Evolutionary conservation across 2,797 vertebrate genomes (phyloP), one percentile per base, ranked within the genome.

Genomic region (Gallinago nigripennis): DNA sequence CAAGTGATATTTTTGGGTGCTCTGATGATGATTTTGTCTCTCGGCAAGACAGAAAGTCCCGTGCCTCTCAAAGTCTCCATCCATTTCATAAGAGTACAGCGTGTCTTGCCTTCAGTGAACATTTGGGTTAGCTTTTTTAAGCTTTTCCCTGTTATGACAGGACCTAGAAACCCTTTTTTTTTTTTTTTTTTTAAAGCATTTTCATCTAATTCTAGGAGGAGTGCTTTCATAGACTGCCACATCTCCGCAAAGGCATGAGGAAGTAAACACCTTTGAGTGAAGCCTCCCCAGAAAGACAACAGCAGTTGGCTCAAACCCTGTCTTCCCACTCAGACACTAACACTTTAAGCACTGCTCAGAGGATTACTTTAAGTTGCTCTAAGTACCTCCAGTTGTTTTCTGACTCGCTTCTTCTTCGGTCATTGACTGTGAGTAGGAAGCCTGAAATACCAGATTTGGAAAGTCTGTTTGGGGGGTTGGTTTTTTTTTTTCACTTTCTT

Each of bases 191-290:
- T 3, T 1, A 31, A 82, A 73, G 11, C 65, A 76, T 90, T 92
- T 92, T 89, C 6, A 92, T 93, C 73, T 94, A 88, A 88, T 86
- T 96, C 92, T 90, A 94, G 87, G 66, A 94, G 87, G 66, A 94
- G 66, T 60, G 54, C 87, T 94, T 96, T 94, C 82, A 96, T 91
- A 94, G 95, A 86, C 92, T 94, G 91, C 80, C 92, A 94, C 83
- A 92, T 88, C 82, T 94, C 72, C 3, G 2, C n/a, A 77, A 95
- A 95, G 71, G 92, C 90, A 94, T 64, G 94, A 96, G 91, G 91
- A 94, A 92, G 66, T 94, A 95, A 96, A 96, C 91, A 91, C 51
- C 82, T 88, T 91, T 81, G 87, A 91, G 91, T 0, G 0, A 94
- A 94, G 79, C 63, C 70, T 94, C 80, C 95, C 70, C 58, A 82